These are phyloP conservation scores for Apodemia zela DNA, from an alignment of 2,888 invertebrate genomes.

Conservation along the genomic window DNA sequence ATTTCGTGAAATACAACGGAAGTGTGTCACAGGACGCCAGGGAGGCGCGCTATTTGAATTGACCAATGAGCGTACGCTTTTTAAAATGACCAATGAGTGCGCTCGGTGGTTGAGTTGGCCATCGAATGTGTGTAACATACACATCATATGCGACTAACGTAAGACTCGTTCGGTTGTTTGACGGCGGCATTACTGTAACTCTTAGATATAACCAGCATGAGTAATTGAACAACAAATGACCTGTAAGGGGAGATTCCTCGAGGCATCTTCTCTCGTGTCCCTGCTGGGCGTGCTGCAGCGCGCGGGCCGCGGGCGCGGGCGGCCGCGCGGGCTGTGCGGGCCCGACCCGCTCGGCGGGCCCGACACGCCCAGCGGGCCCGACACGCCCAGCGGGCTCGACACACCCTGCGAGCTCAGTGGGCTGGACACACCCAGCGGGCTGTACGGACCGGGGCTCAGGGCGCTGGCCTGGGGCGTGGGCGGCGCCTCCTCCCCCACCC, in stretches of 20 bases:
- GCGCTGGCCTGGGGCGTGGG: constrained; percentile 9
- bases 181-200: too few species aligned
- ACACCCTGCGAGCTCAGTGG: too few species aligned
- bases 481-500: constrained; percentile 18
- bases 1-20: too few species aligned
- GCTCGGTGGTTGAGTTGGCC: too few species aligned
- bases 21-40: too few species aligned
- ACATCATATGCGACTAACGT: too few species aligned
- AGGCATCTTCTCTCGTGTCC: constrained; percentile 31
- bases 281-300: constrained; percentile 53
- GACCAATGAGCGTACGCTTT: too few species aligned
- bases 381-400: background rate
- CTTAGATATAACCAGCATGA: too few species aligned
- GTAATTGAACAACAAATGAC: constrained; percentile 33
- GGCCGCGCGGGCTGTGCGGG: constrained; percentile 24
- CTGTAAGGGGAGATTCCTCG: constrained; percentile 48
- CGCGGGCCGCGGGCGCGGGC: constrained; percentile 19
- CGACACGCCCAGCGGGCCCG: background rate
- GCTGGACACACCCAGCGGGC: background rate
- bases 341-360: background rate
- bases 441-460: background rate
- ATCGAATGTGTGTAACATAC: too few species aligned
- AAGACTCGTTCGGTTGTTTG: too few species aligned
- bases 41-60: too few species aligned
- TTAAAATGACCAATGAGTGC: too few species aligned